phyloP scores from a whole-genome alignment of 2,113 vertebrate genomes.

The Clarias gariepinus region DNA sequence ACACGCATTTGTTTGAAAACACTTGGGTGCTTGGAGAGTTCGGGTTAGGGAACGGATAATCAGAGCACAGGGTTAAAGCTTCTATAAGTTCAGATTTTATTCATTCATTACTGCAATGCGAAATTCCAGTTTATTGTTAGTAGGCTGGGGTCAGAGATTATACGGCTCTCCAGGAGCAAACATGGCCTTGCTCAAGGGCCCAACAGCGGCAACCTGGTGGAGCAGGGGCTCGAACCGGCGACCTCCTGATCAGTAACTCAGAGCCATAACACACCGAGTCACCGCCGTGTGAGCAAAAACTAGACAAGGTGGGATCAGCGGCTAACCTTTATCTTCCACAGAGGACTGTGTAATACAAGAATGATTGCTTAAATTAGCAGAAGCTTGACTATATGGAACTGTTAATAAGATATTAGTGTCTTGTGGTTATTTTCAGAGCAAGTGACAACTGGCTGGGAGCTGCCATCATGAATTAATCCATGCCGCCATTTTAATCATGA shows the following conservation, averaged over 20 bases:
- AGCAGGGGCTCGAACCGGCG: too few species aligned
- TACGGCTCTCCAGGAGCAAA: too few species aligned
- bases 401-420: constrained; percentile 30
- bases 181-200: too few species aligned
- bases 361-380: background rate
- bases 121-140: too few species aligned
- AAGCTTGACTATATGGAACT: constrained; percentile 35
- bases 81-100: background rate
- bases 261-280: too few species aligned
- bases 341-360: background rate
- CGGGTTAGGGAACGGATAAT: constrained; percentile 50
- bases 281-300: background rate
- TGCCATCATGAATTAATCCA: background rate
- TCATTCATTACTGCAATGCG: too few species aligned
- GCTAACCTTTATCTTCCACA: background rate
- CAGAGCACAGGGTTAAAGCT: constrained; percentile 40
- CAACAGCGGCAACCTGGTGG: too few species aligned
- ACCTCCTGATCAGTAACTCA: too few species aligned
- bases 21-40: constrained; percentile 48
- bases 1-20: constrained; percentile 24
- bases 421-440: background rate
- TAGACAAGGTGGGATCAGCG: background rate
- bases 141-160: too few species aligned
- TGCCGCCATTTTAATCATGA: background rate
- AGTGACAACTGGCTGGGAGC: background rate